Evolutionary conservation across 2,888 invertebrate species (phyloP), one percentile per base, ranked within the genome.

Genomic region (Selenia dentaria): DNA sequence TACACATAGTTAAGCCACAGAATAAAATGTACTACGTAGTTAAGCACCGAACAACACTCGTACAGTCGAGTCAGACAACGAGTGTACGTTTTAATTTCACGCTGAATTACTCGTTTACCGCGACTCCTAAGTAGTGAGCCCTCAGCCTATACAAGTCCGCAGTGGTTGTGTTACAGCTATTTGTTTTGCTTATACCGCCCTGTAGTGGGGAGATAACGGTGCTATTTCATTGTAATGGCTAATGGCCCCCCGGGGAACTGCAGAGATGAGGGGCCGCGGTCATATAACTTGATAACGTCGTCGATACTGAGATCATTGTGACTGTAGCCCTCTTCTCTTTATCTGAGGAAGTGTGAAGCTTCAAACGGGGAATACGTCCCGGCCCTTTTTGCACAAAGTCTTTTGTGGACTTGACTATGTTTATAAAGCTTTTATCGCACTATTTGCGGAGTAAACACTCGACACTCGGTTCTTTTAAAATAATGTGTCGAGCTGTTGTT

Each of bases 211-310:
- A 74, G 83, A 84, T 82, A 83, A 79, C 73, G 52, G 64, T 68
- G 67, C 78, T 79, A 82, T 83, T 83, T 82, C 80, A 81, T 78
- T 72, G 70, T 83, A 83, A 85, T 82, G 72, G 79, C 70, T 75
- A 79, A 85, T 82, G 78, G 77, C 74, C 67, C 80, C 70, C 63
- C 14, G 46, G 74, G 74, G 74, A 32, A 25, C 28, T 11, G 24
- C 25, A 2, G 57, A 57, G 59, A 51, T 29, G 43, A 53, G 54
- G 66, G 59, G 55, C 47, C 32, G 40, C 27, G 32, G 40, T 24
- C 37, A 28, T 41, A 42, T 45, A 57, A 51, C 47, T 49, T 54
- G 54, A 52, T 50, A 41, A 51, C 45, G 43, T 38, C 48, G 46
- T 48, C 50, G 52, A 54, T 54, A 48, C 33, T 20, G 45, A 26